Conservation (phyloP, 2,888 invertebrate species). For the Dryococelus australis region DNA sequence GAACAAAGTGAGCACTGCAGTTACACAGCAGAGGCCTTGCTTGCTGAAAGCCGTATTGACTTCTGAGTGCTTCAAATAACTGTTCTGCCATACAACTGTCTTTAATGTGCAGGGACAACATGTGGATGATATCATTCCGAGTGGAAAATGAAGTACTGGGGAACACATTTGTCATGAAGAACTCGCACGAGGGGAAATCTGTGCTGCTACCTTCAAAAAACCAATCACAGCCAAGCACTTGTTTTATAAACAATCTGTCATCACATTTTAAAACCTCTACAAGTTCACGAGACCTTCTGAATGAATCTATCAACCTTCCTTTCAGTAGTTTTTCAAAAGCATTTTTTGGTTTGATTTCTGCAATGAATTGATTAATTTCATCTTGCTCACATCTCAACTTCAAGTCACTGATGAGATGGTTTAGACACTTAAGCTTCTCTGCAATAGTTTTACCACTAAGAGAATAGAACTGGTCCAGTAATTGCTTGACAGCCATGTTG, state of each 20-base stretch:
- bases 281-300: background rate
- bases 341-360: background rate
- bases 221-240: conserved; percentile 19
- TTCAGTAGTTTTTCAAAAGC: conserved; percentile 21
- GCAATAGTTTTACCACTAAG: background rate
- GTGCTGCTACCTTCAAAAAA: conserved; percentile 21
- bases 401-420: background rate
- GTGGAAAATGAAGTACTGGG: background rate
- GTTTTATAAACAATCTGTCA: background rate
- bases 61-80: background rate
- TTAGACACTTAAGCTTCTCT: background rate
- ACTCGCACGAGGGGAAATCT: background rate
- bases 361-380: background rate
- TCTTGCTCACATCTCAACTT: background rate
- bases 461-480: background rate
- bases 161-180: conserved; percentile 17
- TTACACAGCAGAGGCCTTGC: background rate
- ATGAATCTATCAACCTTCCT: conserved; percentile 6
- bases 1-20: background rate
- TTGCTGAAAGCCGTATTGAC: background rate
- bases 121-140: background rate
- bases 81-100: background rate
- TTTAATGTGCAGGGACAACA: background rate
- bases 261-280: conserved; percentile 5
- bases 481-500: background rate